Evolutionary conservation across 2,797 vertebrate genomes (phyloP).

Genomic region (Eulemur albifrons): DNA sequence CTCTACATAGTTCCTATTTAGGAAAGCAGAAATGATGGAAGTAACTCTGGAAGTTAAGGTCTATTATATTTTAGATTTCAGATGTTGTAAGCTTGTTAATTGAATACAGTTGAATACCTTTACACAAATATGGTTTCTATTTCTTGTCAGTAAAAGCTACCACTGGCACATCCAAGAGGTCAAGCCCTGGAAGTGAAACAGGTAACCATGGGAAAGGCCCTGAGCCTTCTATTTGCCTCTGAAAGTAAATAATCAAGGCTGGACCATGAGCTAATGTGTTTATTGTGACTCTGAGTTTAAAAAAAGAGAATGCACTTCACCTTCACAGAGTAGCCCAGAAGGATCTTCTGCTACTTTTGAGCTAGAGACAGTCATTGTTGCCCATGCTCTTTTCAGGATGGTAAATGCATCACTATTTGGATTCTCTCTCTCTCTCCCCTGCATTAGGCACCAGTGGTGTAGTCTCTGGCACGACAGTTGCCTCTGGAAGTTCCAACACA

Average conservation of each 20-base stretch:
- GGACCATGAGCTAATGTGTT: background rate
- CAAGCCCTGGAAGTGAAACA: background rate
- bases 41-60: background rate
- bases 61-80: background rate
- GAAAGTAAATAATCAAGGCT: background rate
- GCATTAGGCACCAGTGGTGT: background rate
- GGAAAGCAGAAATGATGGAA: background rate
- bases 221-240: background rate
- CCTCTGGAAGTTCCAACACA: background rate
- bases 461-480: background rate
- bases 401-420: background rate
- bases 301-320: background rate
- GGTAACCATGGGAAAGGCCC: background rate
- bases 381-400: background rate
- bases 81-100: background rate
- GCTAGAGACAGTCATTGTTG: background rate
- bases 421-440: background rate
- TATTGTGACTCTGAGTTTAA: background rate
- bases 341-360: background rate
- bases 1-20: background rate
- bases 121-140: background rate
- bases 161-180: background rate
- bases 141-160: constrained; percentile 9
- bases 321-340: background rate
- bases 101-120: background rate